A percentile compares a stretch with the other conserved stretches of the same genome.
Evolutionary conservation across 1,140 invertebrate species (phyloP).

Genomic region (Drosophila chauvacae): DNA sequence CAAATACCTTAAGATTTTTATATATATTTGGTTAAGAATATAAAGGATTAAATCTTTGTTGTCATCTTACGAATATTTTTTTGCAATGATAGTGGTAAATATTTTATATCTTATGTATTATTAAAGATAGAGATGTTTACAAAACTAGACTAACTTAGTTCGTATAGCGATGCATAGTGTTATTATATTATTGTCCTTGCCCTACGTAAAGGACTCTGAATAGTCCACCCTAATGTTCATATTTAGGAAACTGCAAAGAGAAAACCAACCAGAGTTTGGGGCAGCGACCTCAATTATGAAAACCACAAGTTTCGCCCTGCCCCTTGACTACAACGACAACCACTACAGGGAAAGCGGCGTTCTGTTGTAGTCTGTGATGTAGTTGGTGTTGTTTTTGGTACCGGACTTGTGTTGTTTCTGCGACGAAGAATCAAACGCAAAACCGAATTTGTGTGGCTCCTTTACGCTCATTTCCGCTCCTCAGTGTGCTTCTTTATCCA

Average conservation of each 20-base stretch:
- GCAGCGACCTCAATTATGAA: conserved; percentile 79
- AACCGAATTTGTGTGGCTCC: conserved; percentile 77
- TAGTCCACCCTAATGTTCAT: conserved; percentile 25
- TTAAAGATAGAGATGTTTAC: too few species aligned
- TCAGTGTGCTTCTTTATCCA: background rate
- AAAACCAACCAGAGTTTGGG: conserved; percentile 24
- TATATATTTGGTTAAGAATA: too few species aligned
- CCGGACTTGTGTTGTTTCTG: conserved; percentile 51
- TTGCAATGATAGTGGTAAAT: background rate
- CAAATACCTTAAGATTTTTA: too few species aligned
- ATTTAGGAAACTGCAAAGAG: conserved; percentile 15
- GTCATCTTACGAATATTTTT: background rate
- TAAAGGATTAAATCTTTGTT: too few species aligned
- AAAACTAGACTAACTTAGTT: too few species aligned
- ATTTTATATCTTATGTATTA: too few species aligned
- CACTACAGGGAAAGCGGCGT: conserved; percentile 7
- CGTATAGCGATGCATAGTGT: too few species aligned
- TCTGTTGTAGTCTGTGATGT: conserved; percentile 32
- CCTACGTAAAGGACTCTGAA: background rate
- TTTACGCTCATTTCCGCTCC: conserved; percentile 31
- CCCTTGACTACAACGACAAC: conserved; percentile 15
- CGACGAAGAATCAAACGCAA: conserved; percentile 73
- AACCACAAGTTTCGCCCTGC: conserved; percentile 69
- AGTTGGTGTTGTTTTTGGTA: conserved; percentile 25
- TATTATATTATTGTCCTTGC: background rate